phyloP scores from a whole-genome alignment of 2,888 invertebrate species.

The Seladonia tumulorum region DNA sequence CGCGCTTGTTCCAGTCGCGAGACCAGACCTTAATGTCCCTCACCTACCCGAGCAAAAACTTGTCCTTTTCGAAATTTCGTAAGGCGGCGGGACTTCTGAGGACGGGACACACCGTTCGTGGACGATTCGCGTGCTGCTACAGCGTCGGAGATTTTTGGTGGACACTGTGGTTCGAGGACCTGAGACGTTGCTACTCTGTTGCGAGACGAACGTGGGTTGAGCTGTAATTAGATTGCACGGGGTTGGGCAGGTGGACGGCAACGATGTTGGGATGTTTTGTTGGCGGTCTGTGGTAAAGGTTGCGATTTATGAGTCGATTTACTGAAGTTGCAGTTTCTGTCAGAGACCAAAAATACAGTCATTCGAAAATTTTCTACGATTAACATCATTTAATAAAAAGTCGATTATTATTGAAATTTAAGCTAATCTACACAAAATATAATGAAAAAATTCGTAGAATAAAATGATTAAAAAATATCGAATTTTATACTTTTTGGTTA shows the following conservation, averaged over 20 bases:
- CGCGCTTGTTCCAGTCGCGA: conserved; percentile 23
- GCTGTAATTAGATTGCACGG: background rate
- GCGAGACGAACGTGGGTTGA: background rate
- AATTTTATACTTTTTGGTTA: too few species aligned
- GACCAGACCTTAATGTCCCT: conserved; percentile 29
- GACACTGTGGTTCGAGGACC: background rate
- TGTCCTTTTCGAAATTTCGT: conserved; percentile 51
- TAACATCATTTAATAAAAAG: too few species aligned
- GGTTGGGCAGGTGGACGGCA: background rate
- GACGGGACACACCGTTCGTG: background rate
- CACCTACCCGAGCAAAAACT: conserved; percentile 29
- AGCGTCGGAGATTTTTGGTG: conserved; percentile 1
- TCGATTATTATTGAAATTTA: too few species aligned
- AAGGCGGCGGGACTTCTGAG: conserved; percentile 1
- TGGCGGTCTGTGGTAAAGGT: background rate
- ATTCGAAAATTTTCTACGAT: too few species aligned
- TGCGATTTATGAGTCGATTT: background rate
- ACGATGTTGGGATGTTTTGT: background rate
- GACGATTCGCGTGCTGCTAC: background rate
- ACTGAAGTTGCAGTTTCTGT: background rate
- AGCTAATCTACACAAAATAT: too few species aligned
- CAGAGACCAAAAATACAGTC: too few species aligned
- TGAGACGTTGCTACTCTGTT: background rate
- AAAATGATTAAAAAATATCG: too few species aligned
- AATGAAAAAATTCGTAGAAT: too few species aligned